Evolutionary conservation across 2,797 vertebrate species (phyloP).

Genomic region (Lepilemur ruficaudatus): DNA sequence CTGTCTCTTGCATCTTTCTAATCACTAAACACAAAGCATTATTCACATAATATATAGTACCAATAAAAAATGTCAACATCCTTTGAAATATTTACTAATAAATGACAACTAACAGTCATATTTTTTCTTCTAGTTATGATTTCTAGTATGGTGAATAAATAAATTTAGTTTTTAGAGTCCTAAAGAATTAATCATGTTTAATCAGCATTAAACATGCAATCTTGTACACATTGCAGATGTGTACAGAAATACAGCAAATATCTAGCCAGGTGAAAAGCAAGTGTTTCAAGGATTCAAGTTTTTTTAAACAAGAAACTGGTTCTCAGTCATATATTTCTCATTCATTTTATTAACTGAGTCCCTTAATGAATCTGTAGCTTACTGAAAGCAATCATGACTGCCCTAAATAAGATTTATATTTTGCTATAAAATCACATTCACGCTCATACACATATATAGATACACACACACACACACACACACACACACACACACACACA

Average conservation of each 20-base stretch:
- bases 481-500: not conserved
- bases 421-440: not conserved
- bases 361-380: not conserved
- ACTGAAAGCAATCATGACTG: not conserved
- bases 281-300: not conserved
- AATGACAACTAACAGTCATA: not conserved
- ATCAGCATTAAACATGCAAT: not conserved
- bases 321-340: not conserved
- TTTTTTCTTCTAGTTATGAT: not conserved
- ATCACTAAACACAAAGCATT: not conserved
- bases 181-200: not conserved
- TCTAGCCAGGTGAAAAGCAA: not conserved
- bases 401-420: not conserved
- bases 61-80: not conserved
- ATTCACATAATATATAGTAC: not conserved
- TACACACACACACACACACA: not conserved
- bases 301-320: not conserved
- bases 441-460: not conserved
- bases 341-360: not conserved
- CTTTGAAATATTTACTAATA: not conserved
- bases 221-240: not conserved
- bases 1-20: not conserved
- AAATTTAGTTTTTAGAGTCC: not conserved
- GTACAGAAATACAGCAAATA: not conserved
- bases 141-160: not conserved